Percentiles rank a stretch among this genome's conserved stretches.
phyloP scores from a whole-genome alignment of 2,797 vertebrate species.

The Sciurus carolinensis region DNA sequence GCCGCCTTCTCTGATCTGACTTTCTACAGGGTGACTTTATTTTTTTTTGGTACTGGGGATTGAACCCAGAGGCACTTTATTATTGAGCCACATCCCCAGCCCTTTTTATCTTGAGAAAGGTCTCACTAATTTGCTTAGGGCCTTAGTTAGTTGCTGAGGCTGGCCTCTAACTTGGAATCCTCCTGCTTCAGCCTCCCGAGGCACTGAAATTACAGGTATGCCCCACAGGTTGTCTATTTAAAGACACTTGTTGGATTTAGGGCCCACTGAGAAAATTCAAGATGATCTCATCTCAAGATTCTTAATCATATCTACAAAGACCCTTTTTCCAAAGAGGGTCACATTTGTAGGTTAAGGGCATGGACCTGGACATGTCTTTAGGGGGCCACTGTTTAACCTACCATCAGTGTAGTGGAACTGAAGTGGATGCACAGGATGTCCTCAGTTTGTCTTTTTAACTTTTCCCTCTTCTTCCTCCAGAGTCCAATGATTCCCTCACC shows the following conservation, averaged over 20 bases:
- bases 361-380: background rate
- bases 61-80: no score
- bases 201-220: no score
- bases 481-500: background rate
- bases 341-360: background rate
- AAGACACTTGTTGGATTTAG: background rate
- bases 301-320: constrained; percentile 48
- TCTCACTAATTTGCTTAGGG: no score
- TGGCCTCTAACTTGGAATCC: no score
- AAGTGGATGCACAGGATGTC: background rate
- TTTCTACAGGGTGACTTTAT: background rate
- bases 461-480: background rate
- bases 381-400: background rate
- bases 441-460: background rate
- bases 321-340: constrained; percentile 6
- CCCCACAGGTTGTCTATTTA: no score
- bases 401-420: background rate
- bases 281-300: constrained; percentile 1
- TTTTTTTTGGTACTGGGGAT: no score
- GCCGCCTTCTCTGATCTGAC: background rate
- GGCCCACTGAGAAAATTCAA: background rate
- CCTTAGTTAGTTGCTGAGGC: no score
- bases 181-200: no score
- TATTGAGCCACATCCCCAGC: no score
- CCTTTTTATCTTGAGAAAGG: no score